Evolutionary conservation across 2,113 vertebrate genomes (phyloP).

Genomic region (Harpagus bidentatus): DNA sequence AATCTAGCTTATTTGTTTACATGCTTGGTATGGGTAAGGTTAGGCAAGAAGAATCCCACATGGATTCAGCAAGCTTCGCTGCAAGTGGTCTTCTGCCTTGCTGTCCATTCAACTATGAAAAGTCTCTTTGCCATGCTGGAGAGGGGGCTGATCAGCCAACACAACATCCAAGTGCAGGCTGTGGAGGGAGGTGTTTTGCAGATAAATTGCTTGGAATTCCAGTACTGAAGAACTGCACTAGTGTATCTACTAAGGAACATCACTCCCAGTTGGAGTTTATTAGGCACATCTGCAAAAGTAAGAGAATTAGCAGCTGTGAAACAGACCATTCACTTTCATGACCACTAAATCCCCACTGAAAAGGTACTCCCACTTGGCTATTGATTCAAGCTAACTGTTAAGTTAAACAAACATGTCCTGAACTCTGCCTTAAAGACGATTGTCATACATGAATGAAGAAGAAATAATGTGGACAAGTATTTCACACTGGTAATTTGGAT

Average conservation of each 20-base stretch:
- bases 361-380: not conserved
- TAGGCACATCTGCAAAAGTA: not conserved
- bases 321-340: constrained; percentile 5
- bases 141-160: not conserved
- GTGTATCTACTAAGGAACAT: not conserved
- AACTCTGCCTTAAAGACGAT: not conserved
- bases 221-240: not conserved
- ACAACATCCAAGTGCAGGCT: not conserved
- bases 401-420: not conserved
- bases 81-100: not conserved
- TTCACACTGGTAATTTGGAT: not conserved
- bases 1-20: not conserved
- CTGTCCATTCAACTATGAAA: not conserved
- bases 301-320: not conserved
- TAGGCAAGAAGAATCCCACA: not conserved
- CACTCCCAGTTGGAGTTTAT: not conserved
- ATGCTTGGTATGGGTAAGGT: not conserved
- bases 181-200: not conserved
- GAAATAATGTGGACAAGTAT: not conserved
- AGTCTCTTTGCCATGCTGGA: not conserved
- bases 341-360: not conserved
- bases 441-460: not conserved
- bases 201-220: not conserved
- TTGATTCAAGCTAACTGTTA: not conserved
- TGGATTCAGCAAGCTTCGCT: not conserved